Evolutionary conservation across 2,888 invertebrate species (phyloP), one percentile per base, ranked within the genome.

Genomic region (Euzophera pinguis): DNA sequence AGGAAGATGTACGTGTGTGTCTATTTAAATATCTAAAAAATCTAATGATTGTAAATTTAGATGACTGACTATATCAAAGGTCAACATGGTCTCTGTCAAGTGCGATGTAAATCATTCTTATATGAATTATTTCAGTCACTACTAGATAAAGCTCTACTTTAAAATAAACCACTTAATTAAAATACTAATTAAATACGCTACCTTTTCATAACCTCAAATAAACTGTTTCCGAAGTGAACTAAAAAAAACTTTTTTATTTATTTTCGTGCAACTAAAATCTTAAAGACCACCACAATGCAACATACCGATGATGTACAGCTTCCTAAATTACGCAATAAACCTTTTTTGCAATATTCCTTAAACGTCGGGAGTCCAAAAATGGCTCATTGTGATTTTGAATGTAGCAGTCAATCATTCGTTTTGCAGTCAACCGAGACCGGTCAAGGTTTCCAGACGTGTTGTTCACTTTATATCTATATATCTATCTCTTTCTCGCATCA

Each of bases 311-410:
- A 45, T 45, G 29, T 29, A 45, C 29, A 14, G 45, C 13, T 9
- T 45, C 32, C 45, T 32, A 32, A 45, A 45, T 45, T 14, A 16
- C 34, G 32, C 45, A 45, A 45, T 45, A 45, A 27, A 45, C 14
- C 45, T 45, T 45, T 41, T 38, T 49, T 49, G 22, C 27, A 29
- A 27, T 49, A 29, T 29, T 14, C 37, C 9, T 49, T 49, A 38
- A 32, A 34, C 3, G 27, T n/a, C 29, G 43, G 34, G 27, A 48
- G 38, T 56, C 50, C 59, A 53, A 61, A 69, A 69, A 65, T 58
- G 59, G 58, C 60, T 62, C 63, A 72, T 69, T 71, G 69, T 69
- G 54, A 58, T 62, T 57, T 57, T 61, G 62, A 62, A 68, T 69
- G 64, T 60, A 61, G 61, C 64, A 59, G 66, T 62, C 59, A 54